phyloP scores from a whole-genome alignment of 2,888 invertebrate species.

The Macropis europaea region DNA sequence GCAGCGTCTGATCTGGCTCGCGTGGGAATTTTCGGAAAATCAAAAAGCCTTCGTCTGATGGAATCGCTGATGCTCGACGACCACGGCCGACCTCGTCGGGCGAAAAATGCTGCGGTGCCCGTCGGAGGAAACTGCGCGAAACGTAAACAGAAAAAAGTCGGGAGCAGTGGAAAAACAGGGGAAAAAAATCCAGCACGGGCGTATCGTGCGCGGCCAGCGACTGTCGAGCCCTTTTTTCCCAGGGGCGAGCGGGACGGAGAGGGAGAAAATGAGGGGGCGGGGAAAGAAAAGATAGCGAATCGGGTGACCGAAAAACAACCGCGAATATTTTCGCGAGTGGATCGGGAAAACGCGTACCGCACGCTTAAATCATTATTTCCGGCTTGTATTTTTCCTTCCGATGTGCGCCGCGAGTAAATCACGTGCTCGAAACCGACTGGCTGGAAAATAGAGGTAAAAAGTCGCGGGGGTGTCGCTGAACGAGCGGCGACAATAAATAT shows the following conservation, averaged over 20 bases:
- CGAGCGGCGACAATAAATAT: too few relatives aligned
- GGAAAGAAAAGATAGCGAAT: too few relatives aligned
- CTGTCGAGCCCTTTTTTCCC: not conserved
- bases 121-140: not conserved
- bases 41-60: not conserved
- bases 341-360: not conserved
- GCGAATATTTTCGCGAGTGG: slow-evolving; percentile 1
- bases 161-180: not conserved
- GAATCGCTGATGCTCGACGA: slow-evolving; percentile 4
- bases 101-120: not conserved
- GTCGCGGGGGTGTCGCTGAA: not conserved
- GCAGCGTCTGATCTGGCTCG: too few relatives aligned
- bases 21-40: not conserved
- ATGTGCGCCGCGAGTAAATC: slow-evolving; percentile 40
- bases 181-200: not conserved
- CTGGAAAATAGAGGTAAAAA: slow-evolving; percentile 33
- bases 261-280: too few relatives aligned
- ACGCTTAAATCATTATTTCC: slow-evolving; percentile 8
- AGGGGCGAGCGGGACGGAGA: too few relatives aligned
- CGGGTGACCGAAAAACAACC: not conserved
- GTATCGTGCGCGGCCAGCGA: not conserved
- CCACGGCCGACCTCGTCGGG: slow-evolving; percentile 3
- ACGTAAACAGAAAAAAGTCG: not conserved
- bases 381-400: slow-evolving; percentile 2
- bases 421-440: slow-evolving; percentile 27